Conservation (phyloP, 2,888 invertebrate genomes). For the Disparrhopalites patrizii region DNA sequence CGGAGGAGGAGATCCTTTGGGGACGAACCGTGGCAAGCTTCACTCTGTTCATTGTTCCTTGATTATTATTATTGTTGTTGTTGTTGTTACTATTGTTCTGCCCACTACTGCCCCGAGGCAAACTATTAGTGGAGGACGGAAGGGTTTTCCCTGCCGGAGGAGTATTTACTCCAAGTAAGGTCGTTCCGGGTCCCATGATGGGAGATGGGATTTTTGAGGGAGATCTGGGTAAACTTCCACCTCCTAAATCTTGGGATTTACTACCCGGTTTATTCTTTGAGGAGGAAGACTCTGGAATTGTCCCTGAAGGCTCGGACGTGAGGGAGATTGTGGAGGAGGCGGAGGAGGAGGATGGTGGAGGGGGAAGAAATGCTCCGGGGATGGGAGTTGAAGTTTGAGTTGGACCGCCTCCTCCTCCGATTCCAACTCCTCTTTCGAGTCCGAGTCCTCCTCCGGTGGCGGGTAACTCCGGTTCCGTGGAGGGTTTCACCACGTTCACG, state of each 20-base stretch:
- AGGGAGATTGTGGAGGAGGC: constrained; percentile 28
- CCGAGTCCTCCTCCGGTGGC: background rate
- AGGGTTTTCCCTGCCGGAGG: background rate
- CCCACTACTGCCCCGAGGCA: background rate
- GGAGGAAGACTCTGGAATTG: constrained; percentile 22
- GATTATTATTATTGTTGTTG: background rate
- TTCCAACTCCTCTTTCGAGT: background rate
- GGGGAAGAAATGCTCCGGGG: constrained; percentile 20
- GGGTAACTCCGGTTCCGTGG: constrained; percentile 34
- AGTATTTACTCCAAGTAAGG: background rate
- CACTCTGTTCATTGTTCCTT: constrained; percentile 18
- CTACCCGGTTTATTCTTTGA: constrained; percentile 19
- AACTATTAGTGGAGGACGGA: background rate
- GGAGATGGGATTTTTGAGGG: constrained; percentile 15
- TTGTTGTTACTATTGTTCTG: background rate
- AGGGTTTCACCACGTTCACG: constrained; percentile 46
- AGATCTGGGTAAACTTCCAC: background rate
- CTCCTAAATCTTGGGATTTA: too few species aligned
- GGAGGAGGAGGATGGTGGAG: constrained; percentile 47
- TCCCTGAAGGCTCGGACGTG: background rate
- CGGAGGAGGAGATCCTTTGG: constrained; percentile 45
- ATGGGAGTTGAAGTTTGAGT: constrained; percentile 48
- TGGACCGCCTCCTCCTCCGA: background rate
- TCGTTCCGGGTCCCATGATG: constrained; percentile 3
- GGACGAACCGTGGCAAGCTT: constrained; percentile 47